Base-by-base conservation (phyloP, 2,113 vertebrate genomes). In the Suricata suricatta region DNA sequence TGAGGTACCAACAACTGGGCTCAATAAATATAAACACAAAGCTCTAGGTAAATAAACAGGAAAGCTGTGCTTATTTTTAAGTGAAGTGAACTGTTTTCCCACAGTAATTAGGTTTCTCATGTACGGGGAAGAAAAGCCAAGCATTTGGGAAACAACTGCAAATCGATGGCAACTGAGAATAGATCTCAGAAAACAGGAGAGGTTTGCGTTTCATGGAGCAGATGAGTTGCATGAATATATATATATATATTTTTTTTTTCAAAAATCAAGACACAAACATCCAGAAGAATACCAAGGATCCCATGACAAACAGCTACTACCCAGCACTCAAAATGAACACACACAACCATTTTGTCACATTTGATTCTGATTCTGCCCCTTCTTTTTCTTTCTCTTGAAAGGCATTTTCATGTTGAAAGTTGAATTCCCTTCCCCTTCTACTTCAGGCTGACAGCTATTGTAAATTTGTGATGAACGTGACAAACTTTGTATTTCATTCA, bases 81-180 rank as follows among this genome's bases (percentile, higher is more conserved):
- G 68, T 19, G 33, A 92, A 92, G 54, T 31, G 17, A 21, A 85
- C 16, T 72, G 33, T 86, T 81, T 96, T 74, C 52, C 77, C 64
- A 92, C 60, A 94, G 81, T 64, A 84, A 97, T 86, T 84, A 93
- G 57, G 41, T 93, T 50, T 90, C n/a, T 87, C 84, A 35, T 9
- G 47, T 54, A 3, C 60, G 63, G 4, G 1, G 7, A 1, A 2
- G 29, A 66, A 27, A 47, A 44, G 41, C n/a, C 84, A 90, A 91
- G 81, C 54, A 93, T 94, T 92, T 80, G 60, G 64, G 74, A 96
- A 95, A 90, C n/a, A 84, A 91, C 25, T 88, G 19, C 64, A 95
- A 90, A 86, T n/a, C 47, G 21, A 63, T 7, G n/a, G 77, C 33
- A 80, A 38, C 57, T 71, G 64, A 90, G 66, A 50, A 47, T 11